Evolutionary conservation across 2,113 vertebrate genomes (phyloP).

Genomic region (Chloropsis cyanopogon): DNA sequence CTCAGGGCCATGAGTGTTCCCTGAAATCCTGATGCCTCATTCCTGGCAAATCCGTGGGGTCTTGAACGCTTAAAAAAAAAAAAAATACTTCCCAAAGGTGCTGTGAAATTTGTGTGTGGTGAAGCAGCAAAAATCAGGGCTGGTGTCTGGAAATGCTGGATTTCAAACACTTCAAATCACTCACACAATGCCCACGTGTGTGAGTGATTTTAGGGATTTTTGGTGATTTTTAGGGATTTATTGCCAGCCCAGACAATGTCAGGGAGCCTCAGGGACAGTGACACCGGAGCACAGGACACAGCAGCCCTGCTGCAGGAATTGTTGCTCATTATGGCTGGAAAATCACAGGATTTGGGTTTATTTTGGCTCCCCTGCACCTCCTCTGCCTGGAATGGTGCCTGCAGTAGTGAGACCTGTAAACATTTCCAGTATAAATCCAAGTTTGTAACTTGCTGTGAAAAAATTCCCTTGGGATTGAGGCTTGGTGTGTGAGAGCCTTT

Average conservation of each 20-base stretch:
- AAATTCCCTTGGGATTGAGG: background rate
- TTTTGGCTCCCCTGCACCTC: background rate
- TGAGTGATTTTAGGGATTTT: background rate
- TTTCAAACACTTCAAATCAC: background rate
- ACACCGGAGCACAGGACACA: fast-evolving
- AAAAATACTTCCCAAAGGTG: background rate
- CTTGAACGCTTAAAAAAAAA: background rate
- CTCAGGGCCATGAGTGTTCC: background rate
- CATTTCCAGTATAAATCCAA: background rate
- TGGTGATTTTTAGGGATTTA: background rate
- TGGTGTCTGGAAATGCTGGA: background rate
- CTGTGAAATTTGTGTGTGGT: fast-evolving
- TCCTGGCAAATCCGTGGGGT: background rate
- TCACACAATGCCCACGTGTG: fast-evolving
- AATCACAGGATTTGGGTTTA: background rate
- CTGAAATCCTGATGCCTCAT: background rate
- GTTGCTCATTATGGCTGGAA: background rate
- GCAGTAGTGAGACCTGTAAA: background rate
- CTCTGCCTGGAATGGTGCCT: background rate
- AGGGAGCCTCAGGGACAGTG: background rate
- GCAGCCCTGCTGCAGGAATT: background rate
- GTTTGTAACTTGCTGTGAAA: background rate
- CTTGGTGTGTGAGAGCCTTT: background rate
- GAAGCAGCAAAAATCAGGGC: background rate
- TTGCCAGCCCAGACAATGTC: fast-evolving